Percentiles rank a stretch among this genome's conserved stretches.
phyloP scores from a whole-genome alignment of 2,113 vertebrate genomes.

The Amblyopsis rosae region DNA sequence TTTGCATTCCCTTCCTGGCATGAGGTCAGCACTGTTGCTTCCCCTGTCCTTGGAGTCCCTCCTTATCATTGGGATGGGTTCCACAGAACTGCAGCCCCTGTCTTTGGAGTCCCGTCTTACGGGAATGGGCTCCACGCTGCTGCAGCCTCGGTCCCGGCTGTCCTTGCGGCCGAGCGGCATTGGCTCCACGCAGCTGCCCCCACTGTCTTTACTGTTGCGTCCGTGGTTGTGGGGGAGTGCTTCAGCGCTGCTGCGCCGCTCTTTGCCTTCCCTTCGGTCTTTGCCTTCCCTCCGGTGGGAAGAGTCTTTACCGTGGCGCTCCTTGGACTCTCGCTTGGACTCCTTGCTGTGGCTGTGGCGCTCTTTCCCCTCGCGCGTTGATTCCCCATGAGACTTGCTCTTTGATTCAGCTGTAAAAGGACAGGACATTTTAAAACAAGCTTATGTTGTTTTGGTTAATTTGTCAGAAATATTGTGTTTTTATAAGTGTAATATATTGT shows the following conservation, averaged over 20 bases:
- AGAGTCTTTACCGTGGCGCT: constrained; percentile 71
- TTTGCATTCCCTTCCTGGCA: constrained; percentile 69
- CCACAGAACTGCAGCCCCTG: constrained; percentile 43
- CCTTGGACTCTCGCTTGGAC: constrained; percentile 75
- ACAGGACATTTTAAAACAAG: background rate
- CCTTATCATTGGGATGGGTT: constrained; percentile 51
- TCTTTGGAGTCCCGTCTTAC: constrained; percentile 66
- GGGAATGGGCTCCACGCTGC: constrained; percentile 51
- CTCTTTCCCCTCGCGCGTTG: constrained; percentile 74
- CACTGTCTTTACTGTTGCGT: constrained; percentile 71
- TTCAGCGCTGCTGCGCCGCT: constrained; percentile 58
- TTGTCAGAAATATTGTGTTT: too few relatives aligned
- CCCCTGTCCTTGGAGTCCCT: constrained; percentile 72
- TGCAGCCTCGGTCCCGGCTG: constrained; percentile 70
- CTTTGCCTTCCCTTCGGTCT: constrained; percentile 58
- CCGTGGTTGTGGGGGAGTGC: constrained; percentile 49
- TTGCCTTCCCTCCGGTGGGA: constrained; percentile 68
- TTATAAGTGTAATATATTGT: too few relatives aligned
- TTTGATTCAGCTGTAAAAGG: constrained; percentile 85
- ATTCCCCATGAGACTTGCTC: constrained; percentile 81
- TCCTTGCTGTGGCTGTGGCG: constrained; percentile 76
- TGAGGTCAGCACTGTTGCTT: constrained; percentile 69
- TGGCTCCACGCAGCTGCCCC: constrained; percentile 50
- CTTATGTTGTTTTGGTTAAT: too few relatives aligned
- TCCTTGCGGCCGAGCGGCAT: constrained; percentile 51